Conservation (phyloP, 1,140 invertebrate species). For the Brachionus asplanchnoidis region DNA sequence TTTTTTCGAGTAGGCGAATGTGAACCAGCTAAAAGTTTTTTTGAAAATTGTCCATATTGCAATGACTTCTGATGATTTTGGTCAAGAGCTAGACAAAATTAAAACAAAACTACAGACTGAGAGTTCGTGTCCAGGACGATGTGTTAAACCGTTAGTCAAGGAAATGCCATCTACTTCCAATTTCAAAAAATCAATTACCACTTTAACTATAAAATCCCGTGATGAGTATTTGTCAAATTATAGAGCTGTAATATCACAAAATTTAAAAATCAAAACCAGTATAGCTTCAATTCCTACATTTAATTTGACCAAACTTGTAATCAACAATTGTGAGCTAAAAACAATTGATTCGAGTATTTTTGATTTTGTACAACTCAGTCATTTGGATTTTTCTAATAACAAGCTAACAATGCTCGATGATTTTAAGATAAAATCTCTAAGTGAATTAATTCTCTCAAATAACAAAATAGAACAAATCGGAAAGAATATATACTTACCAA, state of each 20-base stretch:
- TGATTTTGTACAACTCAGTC: background rate
- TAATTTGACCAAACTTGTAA: constrained; percentile 22
- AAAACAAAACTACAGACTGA: constrained; percentile 10
- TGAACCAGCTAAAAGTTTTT: constrained; percentile 30
- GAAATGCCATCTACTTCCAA: background rate
- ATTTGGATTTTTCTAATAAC: constrained; percentile 20
- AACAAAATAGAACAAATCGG: constrained; percentile 24
- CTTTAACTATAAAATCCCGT: background rate
- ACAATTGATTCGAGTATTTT: background rate
- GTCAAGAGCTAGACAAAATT: constrained; percentile 16
- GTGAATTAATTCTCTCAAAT: background rate
- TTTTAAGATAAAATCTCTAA: background rate
- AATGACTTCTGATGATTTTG: background rate
- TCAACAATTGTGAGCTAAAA: constrained; percentile 27
- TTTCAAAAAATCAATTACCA: constrained; percentile 8
- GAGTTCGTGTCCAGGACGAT: background rate
- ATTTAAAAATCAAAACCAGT: background rate
- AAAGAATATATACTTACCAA: background rate
- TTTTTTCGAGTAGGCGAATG: constrained; percentile 2
- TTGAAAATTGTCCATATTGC: constrained; percentile 39
- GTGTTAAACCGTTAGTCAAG: background rate
- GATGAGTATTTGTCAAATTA: background rate
- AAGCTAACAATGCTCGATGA: background rate
- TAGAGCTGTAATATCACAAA: background rate
- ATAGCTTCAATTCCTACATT: background rate